These are phyloP conservation scores for Macrosteles quadrilineatus DNA, from an alignment of 1,140 invertebrate genomes.

Conservation along the genomic window DNA sequence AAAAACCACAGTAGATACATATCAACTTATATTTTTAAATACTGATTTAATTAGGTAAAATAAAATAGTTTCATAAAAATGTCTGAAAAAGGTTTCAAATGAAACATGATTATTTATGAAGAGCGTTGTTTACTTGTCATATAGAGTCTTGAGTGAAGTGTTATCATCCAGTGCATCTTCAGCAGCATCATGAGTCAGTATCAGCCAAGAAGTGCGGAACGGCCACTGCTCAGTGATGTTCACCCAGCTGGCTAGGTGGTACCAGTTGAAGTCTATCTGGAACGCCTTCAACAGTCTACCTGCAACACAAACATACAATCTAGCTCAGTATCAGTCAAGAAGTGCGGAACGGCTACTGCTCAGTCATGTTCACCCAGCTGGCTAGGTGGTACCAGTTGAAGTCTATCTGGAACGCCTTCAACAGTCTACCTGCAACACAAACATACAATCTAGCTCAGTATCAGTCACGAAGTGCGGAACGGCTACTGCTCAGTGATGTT, in stretches of 20 bases:
- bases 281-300: conserved; percentile 95
- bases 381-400: conserved; percentile 98
- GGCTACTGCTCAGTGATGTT: conserved; percentile 99
- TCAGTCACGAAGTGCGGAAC: conserved; percentile 95
- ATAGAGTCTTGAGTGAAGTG: conserved; percentile 82
- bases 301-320: too few relatives aligned
- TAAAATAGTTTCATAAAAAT: too few relatives aligned
- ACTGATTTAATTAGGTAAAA: too few relatives aligned
- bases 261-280: conserved; percentile 99
- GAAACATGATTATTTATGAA: too few relatives aligned
- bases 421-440: conserved; percentile 82
- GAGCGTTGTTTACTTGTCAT: conserved; percentile 94
- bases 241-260: conserved; percentile 94
- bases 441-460: too few relatives aligned
- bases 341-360: conserved; percentile 97
- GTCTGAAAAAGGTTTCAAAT: too few relatives aligned
- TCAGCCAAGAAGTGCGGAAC: conserved; percentile 95
- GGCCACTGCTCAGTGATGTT: conserved; percentile 99
- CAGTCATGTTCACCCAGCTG: conserved; percentile 97
- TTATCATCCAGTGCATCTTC: conserved; percentile 87
- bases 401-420: conserved; percentile 98
- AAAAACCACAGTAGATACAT: too few relatives aligned
- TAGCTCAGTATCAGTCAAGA: conserved; percentile 95
- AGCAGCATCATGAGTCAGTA: conserved; percentile 87
- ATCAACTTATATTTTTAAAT: too few relatives aligned